Base-by-base conservation (phyloP, 2,797 vertebrate genomes). In the Trematomus bernacchii region DNA sequence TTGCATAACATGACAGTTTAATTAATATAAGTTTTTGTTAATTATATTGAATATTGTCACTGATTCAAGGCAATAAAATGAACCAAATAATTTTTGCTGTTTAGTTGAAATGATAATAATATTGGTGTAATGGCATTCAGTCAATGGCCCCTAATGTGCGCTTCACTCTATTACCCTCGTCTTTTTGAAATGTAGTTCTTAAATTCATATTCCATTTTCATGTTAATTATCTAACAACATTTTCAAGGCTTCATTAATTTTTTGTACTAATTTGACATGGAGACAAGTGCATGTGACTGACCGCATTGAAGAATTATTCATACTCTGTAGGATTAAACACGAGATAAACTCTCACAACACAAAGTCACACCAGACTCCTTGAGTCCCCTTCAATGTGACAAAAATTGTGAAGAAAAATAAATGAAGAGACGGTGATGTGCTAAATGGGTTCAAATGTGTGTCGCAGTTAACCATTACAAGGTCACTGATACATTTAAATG, bases 401-500 rank as follows among this genome's bases (percentile, higher is more conserved):
- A 93, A 89, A 89, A 84, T 30, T 37, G 59, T 62, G 64, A 50
- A 69, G 58, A 73, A 86, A 91, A 94, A 93, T 84, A 94, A 93
- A 94, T 93, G 89, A 84, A 85, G 88, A 88, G 90, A 90, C n/a
- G 54, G 65, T 91, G 90, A 93, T 93, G 89, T 93, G 84, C 91
- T 97, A 95, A 96, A 95, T 95, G 94, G 90, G 95, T 96, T 97
- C 94, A 96, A 96, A 95, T 94, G 90, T 93, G 93, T 93, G 93
- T 93, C 92, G 85, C 93, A 92, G 92, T 95, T 95, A 93, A 91
- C 91, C 89, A 94, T 95, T 95, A 94, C 95, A 97, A 97, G 96
- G 96, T 97, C 95, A 96, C 83, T 83, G 79, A 90, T 95, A 93
- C 89, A 95, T 97, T 95, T 94, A 95, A 96, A 95, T 93, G 87